Base-by-base conservation (phyloP, 2,113 vertebrate genomes). In the Spea bombifrons region DNA sequence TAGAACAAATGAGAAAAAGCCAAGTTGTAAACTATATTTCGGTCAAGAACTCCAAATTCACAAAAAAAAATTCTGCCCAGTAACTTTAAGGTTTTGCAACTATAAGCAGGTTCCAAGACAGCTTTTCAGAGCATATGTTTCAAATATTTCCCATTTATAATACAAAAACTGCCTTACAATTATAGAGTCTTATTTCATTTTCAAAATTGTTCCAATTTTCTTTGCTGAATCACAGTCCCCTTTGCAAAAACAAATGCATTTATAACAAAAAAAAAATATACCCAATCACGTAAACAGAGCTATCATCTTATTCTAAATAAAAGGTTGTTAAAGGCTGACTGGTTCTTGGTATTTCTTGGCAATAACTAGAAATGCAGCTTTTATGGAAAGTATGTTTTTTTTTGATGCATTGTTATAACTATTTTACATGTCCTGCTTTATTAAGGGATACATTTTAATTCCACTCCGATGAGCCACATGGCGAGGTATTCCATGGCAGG, bases 401-500 rank as follows among this genome's bases (percentile, higher is more conserved):
- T 52, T 55, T 43, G 1, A 1, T 30, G 30, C 30, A 30, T 30
- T 30, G 30, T 30, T 46, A 4, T 69, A 69, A 69, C 13, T 63
- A 4, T 43, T 17, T 30, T 48, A 45, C 0, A 2, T 47, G 76
- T 75, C 10, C 48, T 66, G 81, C 77, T 84, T 81, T 75, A 13
- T 84, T 83, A 78, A 50, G 84, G 75, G 76, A 79, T 84, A 86
- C 50, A 79, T 85, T 71, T 86, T 66, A 64, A 69, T 85, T 88
- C 82, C 81, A 66, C 77, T 85, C 69, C 85, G 83, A 85, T 83
- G 83, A 82, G 83, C 81, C 48, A 82, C 84, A 82, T 73, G 84
- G 85, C 86, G 86, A 84, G 68, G 75, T 72, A 87, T 59, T 66
- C 82, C 88, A 85, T 44, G 70, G 87, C 87, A 89, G 83, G 85